Evolutionary conservation across 1,140 invertebrate species (phyloP).

Genomic region (Pentalonia nigronervosa): DNA sequence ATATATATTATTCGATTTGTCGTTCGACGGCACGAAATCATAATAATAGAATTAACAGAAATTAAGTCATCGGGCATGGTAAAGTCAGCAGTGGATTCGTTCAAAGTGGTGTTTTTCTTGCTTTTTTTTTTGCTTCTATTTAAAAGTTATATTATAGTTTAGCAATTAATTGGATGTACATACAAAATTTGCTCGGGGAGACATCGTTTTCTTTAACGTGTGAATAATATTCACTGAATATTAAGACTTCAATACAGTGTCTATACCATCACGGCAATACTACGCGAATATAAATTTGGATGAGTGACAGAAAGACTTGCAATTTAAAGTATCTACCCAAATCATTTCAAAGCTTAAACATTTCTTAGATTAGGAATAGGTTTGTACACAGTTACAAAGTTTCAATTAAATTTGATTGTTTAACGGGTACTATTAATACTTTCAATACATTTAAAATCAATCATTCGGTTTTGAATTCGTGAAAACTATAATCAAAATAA

Average conservation of each 20-base stretch:
- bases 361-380: not conserved
- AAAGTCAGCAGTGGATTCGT: not conserved
- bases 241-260: not conserved
- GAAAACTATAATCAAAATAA: not conserved
- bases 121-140: too few relatives aligned
- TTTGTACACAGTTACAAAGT: not conserved
- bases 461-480: too few relatives aligned
- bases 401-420: not conserved
- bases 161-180: too few relatives aligned
- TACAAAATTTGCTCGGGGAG: not conserved
- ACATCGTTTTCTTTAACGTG: not conserved
- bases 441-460: not conserved
- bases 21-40: not conserved
- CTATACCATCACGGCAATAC: not conserved
- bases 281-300: not conserved
- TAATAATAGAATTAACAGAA: not conserved
- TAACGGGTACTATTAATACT: not conserved
- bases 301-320: not conserved
- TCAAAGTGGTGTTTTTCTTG: not conserved
- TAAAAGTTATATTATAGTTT: too few relatives aligned
- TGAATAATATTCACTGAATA: not conserved
- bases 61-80: not conserved
- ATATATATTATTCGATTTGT: not conserved
- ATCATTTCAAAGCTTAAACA: not conserved
- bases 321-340: not conserved